phyloP scores from a whole-genome alignment of 2,113 vertebrate species.

The Aegypius monachus region DNA sequence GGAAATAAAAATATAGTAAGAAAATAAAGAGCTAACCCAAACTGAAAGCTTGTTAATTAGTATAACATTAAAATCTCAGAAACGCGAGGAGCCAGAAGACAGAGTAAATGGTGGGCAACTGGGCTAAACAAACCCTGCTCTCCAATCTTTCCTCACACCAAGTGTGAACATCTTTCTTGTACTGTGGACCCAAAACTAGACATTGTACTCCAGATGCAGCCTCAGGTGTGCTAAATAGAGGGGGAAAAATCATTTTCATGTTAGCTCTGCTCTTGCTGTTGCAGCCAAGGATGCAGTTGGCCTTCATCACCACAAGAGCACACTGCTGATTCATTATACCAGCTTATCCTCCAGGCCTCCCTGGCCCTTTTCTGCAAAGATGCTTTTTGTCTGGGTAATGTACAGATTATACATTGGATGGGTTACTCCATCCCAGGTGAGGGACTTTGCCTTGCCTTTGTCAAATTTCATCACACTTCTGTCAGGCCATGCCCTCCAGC shows the following conservation, averaged over 20 bases:
- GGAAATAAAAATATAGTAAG: background rate
- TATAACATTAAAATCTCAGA: background rate
- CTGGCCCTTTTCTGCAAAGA: background rate
- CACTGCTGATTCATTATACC: background rate
- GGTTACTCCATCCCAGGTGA: background rate
- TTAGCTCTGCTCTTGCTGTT: background rate
- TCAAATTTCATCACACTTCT: background rate
- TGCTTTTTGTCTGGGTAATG: background rate
- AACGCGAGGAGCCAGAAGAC: background rate
- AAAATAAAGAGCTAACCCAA: background rate
- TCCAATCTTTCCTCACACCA: background rate
- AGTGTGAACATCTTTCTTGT: background rate
- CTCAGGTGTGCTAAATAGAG: background rate
- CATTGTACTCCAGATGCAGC: background rate
- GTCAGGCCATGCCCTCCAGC: background rate
- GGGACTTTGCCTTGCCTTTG: background rate
- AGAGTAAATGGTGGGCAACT: background rate
- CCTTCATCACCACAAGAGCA: background rate
- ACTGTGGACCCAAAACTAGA: background rate
- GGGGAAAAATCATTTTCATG: background rate
- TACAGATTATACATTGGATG: background rate
- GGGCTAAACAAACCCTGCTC: background rate
- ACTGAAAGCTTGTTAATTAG: background rate
- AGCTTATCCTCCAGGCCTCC: background rate
- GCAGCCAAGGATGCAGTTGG: background rate